A percentile compares a stretch with the other conserved stretches of the same genome.
Evolutionary conservation across 2,113 vertebrate genomes (phyloP).

Genomic region (Noturus placidus): DNA sequence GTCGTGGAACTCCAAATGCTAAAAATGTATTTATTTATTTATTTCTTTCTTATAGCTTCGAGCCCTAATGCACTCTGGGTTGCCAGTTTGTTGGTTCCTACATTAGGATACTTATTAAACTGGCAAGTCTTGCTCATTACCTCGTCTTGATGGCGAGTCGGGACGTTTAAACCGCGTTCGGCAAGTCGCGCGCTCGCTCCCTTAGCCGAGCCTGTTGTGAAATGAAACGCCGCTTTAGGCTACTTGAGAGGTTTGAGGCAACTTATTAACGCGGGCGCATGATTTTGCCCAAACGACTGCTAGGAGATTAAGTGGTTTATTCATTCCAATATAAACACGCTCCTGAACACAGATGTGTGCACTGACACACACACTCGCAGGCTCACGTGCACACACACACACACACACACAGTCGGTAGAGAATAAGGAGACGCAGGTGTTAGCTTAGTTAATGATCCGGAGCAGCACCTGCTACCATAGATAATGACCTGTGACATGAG

Average conservation of each 20-base stretch:
- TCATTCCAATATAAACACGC: slow-evolving; percentile 50
- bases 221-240: slow-evolving; percentile 24
- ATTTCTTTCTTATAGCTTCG: background rate
- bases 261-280: slow-evolving; percentile 41
- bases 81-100: background rate
- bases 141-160: slow-evolving; percentile 15
- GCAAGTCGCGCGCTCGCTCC: background rate
- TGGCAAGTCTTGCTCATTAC: slow-evolving; percentile 23
- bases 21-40: too few relatives aligned
- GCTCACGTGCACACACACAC: slow-evolving; percentile 35
- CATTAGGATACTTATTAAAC: slow-evolving; percentile 24
- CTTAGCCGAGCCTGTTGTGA: background rate
- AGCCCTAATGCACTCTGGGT: background rate
- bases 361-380: slow-evolving; percentile 51
- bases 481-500: slow-evolving; percentile 77
- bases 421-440: slow-evolving; percentile 74
- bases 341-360: slow-evolving; percentile 46
- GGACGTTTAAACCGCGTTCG: background rate
- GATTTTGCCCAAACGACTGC: slow-evolving; percentile 38
- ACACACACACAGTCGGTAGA: slow-evolving; percentile 51
- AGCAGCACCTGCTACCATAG: slow-evolving; percentile 72
- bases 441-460: slow-evolving; percentile 75
- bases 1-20: background rate
- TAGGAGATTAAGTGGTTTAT: slow-evolving; percentile 46
- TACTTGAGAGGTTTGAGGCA: slow-evolving; percentile 44